A percentile compares a stretch with the other conserved stretches of the same genome.
Conservation (phyloP, 2,888 invertebrate genomes). For the Cantharis rustica region DNA sequence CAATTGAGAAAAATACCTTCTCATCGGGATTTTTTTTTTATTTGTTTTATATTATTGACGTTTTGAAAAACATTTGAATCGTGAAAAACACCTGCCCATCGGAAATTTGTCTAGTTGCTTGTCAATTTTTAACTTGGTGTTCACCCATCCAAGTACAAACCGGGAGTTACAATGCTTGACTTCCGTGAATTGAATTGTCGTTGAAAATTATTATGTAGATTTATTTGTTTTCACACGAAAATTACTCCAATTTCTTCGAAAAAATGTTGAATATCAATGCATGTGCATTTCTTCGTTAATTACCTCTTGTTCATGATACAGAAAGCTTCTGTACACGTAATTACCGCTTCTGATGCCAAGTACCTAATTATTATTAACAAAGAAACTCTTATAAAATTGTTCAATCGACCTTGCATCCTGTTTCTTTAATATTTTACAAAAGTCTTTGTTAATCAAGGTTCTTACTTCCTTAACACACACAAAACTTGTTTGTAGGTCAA, state of each 20-base stretch:
- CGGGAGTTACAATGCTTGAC: too few relatives aligned
- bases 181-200: too few relatives aligned
- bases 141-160: too few relatives aligned
- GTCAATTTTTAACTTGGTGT: too few relatives aligned
- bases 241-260: not conserved
- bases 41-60: too few relatives aligned
- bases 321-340: not conserved
- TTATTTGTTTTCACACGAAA: not conserved
- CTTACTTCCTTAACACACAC: slow-evolving; percentile 5
- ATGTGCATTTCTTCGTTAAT: not conserved
- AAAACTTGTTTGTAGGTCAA: not conserved
- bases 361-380: not conserved
- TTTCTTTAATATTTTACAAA: slow-evolving; percentile 10
- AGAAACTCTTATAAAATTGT: not conserved
- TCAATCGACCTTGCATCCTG: slow-evolving; percentile 15
- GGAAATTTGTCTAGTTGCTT: too few relatives aligned
- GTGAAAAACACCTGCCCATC: too few relatives aligned
- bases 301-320: not conserved
- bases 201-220: too few relatives aligned
- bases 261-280: not conserved
- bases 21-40: too few relatives aligned
- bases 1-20: too few relatives aligned
- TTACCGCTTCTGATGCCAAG: not conserved
- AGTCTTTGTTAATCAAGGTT: slow-evolving; percentile 16
- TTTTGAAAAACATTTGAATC: too few relatives aligned